These are phyloP conservation scores for Mus caroli DNA, from an alignment of 2,797 vertebrate genomes.

Conservation along the genomic window DNA sequence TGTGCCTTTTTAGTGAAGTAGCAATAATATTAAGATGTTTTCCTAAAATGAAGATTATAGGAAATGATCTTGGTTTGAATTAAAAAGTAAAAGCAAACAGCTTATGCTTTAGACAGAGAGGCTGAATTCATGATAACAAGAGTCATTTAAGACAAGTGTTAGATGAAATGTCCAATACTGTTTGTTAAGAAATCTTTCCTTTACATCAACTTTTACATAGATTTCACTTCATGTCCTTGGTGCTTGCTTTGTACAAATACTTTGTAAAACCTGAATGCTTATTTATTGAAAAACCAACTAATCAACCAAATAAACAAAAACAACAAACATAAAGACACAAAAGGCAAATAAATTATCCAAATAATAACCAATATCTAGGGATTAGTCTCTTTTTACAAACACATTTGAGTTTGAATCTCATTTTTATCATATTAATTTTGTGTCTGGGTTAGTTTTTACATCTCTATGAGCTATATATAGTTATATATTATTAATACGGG, in stretches of 20 bases:
- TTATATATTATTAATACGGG: constrained; percentile 53
- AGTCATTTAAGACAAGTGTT: constrained; percentile 59
- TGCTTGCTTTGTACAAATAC: constrained; percentile 54
- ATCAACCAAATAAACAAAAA: neutral
- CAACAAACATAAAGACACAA: neutral
- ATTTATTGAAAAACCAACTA: constrained; percentile 53
- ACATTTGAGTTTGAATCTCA: neutral
- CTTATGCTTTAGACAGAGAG: constrained; percentile 67
- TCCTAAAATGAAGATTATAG: constrained; percentile 69
- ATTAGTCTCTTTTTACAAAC: constrained; percentile 55
- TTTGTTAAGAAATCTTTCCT: constrained; percentile 58
- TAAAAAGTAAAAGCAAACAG: constrained; percentile 54
- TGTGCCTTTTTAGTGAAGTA: constrained; percentile 61
- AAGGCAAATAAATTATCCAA: constrained; percentile 30
- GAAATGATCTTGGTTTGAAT: constrained; percentile 63
- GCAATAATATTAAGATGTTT: constrained; percentile 66
- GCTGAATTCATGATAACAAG: constrained; percentile 64
- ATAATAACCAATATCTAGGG: neutral
- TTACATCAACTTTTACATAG: constrained; percentile 13
- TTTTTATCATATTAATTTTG: constrained; percentile 22
- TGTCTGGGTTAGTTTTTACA: constrained; percentile 39
- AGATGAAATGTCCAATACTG: constrained; percentile 5
- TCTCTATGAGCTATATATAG: neutral
- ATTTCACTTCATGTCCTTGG: constrained; percentile 61
- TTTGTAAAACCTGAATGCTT: constrained; percentile 56